Conservation (phyloP, 2,888 invertebrate genomes). For the Caenorhabditis uteleia region DNA sequence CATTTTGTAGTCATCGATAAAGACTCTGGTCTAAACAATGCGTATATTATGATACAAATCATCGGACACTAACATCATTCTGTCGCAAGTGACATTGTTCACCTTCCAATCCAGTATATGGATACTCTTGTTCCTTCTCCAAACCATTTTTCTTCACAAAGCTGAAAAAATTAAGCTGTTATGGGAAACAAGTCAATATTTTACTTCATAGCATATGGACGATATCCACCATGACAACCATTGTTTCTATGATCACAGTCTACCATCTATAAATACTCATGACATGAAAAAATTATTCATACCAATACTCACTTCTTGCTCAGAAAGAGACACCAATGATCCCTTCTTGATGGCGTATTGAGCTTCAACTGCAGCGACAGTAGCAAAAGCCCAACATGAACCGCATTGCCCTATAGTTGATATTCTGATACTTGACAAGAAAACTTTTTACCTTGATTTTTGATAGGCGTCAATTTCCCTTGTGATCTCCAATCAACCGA, state of each 20-base stretch:
- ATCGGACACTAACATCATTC: constrained; percentile 9
- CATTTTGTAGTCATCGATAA: constrained; percentile 41
- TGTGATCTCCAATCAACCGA: constrained; percentile 50
- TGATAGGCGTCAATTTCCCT: constrained; percentile 52
- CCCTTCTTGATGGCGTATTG: constrained; percentile 48
- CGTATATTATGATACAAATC: background rate
- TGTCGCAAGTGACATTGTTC: constrained; percentile 30
- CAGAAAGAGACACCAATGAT: constrained; percentile 48
- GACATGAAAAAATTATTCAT: background rate
- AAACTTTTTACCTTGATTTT: constrained; percentile 53
- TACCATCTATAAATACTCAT: constrained; percentile 40
- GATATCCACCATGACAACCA: constrained; percentile 58
- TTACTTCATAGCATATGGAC: constrained; percentile 55
- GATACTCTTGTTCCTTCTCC: constrained; percentile 46
- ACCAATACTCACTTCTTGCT: constrained; percentile 48
- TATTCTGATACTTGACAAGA: too few species aligned
- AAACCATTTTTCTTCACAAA: constrained; percentile 52
- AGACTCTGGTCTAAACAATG: constrained; percentile 39
- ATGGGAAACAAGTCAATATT: background rate
- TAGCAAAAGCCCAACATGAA: constrained; percentile 62
- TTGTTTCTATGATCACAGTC: constrained; percentile 57
- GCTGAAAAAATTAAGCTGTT: constrained; percentile 23
- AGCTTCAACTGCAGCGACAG: constrained; percentile 55
- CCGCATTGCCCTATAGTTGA: constrained; percentile 45
- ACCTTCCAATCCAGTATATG: constrained; percentile 37